Conservation (phyloP, 2,113 vertebrate genomes). For the Rhea pennata region DNA sequence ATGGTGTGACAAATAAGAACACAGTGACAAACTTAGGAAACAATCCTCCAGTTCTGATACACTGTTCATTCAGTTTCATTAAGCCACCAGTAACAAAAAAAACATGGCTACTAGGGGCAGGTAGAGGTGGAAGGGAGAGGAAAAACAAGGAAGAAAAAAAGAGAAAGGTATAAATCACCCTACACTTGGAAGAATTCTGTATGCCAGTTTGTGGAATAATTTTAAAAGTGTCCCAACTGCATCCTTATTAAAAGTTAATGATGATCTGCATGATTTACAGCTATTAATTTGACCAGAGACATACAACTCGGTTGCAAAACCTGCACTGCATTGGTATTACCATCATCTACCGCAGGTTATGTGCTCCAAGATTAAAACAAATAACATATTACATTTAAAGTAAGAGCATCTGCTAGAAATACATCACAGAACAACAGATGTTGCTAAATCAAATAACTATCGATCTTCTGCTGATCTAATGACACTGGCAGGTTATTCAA, state of each 20-base stretch:
- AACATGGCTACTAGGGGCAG: background rate
- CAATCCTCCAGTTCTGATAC: background rate
- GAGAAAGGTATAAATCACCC: background rate
- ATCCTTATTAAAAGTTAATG: conserved; percentile 50
- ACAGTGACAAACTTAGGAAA: background rate
- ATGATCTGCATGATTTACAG: conserved; percentile 4
- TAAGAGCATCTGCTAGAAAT: conserved; percentile 70
- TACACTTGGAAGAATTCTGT: background rate
- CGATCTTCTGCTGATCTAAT: conserved; percentile 57
- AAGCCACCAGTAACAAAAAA: conserved; percentile 12
- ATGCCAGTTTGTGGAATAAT: conserved; percentile 10
- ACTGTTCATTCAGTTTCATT: background rate
- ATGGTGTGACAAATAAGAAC: background rate
- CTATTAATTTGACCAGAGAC: conserved; percentile 19
- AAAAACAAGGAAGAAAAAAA: background rate
- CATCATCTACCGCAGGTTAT: conserved; percentile 24
- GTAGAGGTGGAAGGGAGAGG: background rate
- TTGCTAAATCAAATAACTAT: conserved; percentile 69
- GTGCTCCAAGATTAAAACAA: conserved; percentile 54
- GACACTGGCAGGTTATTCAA: conserved; percentile 35
- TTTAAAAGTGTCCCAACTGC: conserved; percentile 10
- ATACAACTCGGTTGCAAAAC: background rate
- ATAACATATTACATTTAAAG: conserved; percentile 58
- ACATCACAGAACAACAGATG: conserved; percentile 68
- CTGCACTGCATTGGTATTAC: background rate